Evolutionary conservation across 2,888 invertebrate species (phyloP), one percentile per base, ranked within the genome.

Genomic region (Amiota communis): DNA sequence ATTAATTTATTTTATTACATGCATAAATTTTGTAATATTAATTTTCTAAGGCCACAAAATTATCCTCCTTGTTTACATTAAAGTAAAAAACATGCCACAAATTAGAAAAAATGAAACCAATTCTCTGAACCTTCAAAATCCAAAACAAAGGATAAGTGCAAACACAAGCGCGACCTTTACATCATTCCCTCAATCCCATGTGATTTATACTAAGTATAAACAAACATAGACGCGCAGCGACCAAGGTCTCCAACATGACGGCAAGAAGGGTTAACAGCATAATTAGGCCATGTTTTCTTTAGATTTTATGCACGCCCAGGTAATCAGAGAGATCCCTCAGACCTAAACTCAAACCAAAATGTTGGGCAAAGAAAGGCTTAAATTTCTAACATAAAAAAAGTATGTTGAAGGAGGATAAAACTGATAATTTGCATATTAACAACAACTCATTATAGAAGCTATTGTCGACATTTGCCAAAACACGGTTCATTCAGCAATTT

Each of bases 351-450:
- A 36, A 36, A 2, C 36, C 8, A 36, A 36, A 36, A 36, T 6
- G 36, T 36, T 6, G 36, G 36, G 6, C 36, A 36, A 36, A 36
- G 8, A 6, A 36, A 36, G 36, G 8, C 36, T 36, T 36, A 36
- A 36, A 36, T 4, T 36, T 36, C 8, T 36, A 6, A 36, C 1
- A 36, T 0, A 36, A 36, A 36, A 36, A 36, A 36, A 36, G 36
- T 36, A 36, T 36, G 36, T 36, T 36, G 36, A 6, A 36, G 36
- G 36, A 36, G 36, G 36, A 36, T 36, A 36, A 36, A 36, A 36
- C 36, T 49, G 49, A 65, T 20, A 49, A 65, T 65, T 65, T 65
- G 65, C 65, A 65, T 65, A 65, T 65, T 65, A 65, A 65, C 8
- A n/a, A 20, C 65, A 49, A 49, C 65, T 65, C 65, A 46, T 65